These are phyloP conservation scores for Cenopis cana DNA, from an alignment of 2,888 invertebrate genomes.

Conservation along the genomic window DNA sequence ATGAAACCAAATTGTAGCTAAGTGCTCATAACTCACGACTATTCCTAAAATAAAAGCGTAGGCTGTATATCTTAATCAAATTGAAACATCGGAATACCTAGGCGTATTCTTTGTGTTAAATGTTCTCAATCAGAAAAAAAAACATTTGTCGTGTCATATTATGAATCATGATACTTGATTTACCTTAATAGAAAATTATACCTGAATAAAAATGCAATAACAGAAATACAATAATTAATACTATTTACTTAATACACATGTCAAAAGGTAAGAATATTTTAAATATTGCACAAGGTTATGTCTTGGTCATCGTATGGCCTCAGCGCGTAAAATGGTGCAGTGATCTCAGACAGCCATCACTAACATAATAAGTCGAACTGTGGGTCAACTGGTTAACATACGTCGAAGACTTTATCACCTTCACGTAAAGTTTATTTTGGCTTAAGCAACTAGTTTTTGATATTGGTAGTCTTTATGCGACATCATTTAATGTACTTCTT, in stretches of 20 bases:
- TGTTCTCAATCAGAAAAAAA: not conserved
- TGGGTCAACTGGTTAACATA: not conserved
- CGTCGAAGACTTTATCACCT: not conserved
- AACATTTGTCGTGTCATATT: too few relatives aligned
- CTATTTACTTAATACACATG: not conserved
- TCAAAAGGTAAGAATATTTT: not conserved
- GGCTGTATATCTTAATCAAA: too few relatives aligned
- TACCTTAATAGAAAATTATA: not conserved
- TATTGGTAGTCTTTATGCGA: constrained; percentile 2
- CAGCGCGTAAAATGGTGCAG: constrained; percentile 26
- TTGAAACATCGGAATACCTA: too few relatives aligned
- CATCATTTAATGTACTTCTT: constrained; percentile 14
- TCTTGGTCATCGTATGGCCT: constrained; percentile 21
- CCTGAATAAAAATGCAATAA: too few relatives aligned
- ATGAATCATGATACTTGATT: not conserved
- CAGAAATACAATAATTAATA: not conserved
- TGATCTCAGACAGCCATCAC: constrained; percentile 26
- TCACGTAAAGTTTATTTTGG: not conserved
- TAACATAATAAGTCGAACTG: constrained; percentile 12
- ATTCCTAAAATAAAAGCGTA: too few relatives aligned
- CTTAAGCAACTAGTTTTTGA: not conserved
- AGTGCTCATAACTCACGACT: too few relatives aligned
- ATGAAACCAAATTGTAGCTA: too few relatives aligned
- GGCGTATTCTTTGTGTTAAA: not conserved
- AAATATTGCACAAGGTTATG: constrained; percentile 22